Base-by-base conservation (phyloP, 1,140 invertebrate genomes). In the Charaxes varanes region DNA sequence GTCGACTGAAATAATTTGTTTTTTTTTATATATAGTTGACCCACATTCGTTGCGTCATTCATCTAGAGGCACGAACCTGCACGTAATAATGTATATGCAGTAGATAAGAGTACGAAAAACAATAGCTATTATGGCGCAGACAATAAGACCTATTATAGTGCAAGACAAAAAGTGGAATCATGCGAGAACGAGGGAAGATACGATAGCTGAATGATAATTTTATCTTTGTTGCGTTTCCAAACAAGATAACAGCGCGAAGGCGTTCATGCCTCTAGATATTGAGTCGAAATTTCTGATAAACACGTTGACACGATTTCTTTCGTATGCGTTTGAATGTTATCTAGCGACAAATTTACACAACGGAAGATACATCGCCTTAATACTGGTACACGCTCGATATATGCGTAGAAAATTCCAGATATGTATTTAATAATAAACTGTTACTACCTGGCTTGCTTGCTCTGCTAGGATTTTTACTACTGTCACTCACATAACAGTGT, bases 251-350 rank as follows among this genome's bases (percentile, higher is more conserved):
- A 28, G 30, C 30, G 30, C 46, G 42, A 55, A 55, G 52, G 38
- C 59, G 58, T 55, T 57, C 55, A 54, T 52, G 49, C 61, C 58
- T 62, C 21, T 36, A 64, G 69, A 72, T 69, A 72, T 49, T 57
- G 69, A 77, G 76, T 76, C 74, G 72, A 68, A 74, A 54, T 72
- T 68, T 30, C 24, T 64, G 70, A 77, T 77, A 76, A 73, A 52
- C 38, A 27, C 69, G 56, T 68, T 69, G 69, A 74, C 77, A 78
- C 55, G 53, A 56, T 71, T 76, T 52, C 45, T 59, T 63, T 53
- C 38, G 44, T 49, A 48, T 31, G 40, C 53, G 46, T 55, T 53
- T 62, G 44, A 59, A 56, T 37, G 27, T 40, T 54, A 60, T 59
- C 53, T 35, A 50, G 26, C 37, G 55, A 50, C 40, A 36, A 43